Conservation (phyloP, 2,113 vertebrate genomes). For the Scatophagus argus region DNA sequence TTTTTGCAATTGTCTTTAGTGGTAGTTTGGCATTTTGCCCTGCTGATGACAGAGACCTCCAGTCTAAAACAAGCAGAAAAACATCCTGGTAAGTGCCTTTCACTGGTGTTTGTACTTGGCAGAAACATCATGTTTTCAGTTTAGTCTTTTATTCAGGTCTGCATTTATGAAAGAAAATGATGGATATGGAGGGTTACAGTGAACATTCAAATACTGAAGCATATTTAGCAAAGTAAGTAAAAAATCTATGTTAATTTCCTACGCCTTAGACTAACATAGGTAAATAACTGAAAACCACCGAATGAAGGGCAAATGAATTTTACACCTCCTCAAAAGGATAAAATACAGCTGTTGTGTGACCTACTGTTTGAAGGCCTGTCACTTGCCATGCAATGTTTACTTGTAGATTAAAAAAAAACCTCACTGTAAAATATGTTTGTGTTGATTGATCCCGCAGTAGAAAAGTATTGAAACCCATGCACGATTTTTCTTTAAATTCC, state of each 20-base stretch:
- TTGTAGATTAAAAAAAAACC: background rate
- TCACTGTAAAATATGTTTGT: background rate
- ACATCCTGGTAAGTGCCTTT: constrained; percentile 1
- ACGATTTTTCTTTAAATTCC: too few species aligned
- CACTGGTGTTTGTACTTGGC: background rate
- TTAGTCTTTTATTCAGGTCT: background rate
- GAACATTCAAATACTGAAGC: background rate
- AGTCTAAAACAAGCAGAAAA: background rate
- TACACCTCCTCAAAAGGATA: too few species aligned
- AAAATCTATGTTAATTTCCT: background rate
- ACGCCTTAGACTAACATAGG: too few species aligned
- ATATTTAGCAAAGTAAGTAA: background rate
- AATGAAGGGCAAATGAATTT: too few species aligned
- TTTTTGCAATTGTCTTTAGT: background rate
- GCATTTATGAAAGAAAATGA: background rate
- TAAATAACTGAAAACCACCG: too few species aligned
- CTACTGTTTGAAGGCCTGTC: too few species aligned
- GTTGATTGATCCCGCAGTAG: background rate
- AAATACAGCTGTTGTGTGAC: too few species aligned
- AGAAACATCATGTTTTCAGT: too few species aligned
- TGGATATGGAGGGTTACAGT: too few species aligned
- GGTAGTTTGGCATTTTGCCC: background rate
- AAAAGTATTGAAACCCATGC: background rate
- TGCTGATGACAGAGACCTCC: background rate
- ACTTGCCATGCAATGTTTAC: background rate